phyloP scores from a whole-genome alignment of 2,797 vertebrate genomes.

The Chromis chromis region DNA sequence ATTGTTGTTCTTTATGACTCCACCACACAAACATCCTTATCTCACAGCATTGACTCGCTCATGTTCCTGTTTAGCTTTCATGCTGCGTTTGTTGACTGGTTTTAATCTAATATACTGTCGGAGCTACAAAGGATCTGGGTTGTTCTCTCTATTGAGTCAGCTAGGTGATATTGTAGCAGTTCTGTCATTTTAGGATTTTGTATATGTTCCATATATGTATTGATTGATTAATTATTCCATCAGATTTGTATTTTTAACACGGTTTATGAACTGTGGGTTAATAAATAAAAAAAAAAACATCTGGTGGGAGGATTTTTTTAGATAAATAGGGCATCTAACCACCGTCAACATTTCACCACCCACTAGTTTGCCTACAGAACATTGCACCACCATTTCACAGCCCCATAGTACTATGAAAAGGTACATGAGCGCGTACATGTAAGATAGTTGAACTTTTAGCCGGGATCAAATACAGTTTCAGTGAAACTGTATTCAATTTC shows the following conservation, averaged over 20 bases:
- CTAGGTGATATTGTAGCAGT: background rate
- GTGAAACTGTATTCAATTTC: too few relatives aligned
- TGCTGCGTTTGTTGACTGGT: background rate
- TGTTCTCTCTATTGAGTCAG: background rate
- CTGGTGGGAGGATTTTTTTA: constrained; percentile 9
- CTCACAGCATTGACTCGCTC: background rate
- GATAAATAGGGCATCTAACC: constrained; percentile 8
- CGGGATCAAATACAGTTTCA: too few relatives aligned
- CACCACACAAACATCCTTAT: background rate
- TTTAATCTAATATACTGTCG: background rate
- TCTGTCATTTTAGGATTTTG: background rate
- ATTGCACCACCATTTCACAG: background rate
- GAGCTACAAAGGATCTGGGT: background rate
- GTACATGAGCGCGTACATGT: background rate
- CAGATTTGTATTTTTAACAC: constrained; percentile 9
- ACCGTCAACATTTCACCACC: constrained; percentile 31
- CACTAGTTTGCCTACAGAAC: constrained; percentile 1
- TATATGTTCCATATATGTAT: background rate
- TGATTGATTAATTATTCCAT: constrained; percentile 5
- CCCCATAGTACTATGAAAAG: background rate
- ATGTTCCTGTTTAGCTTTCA: constrained; percentile 30
- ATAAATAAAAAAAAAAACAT: constrained; percentile 38
- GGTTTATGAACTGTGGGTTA: constrained; percentile 13
- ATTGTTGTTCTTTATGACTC: constrained; percentile 18
- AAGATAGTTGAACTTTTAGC: too few relatives aligned